These are phyloP conservation scores for Tarsius wallacei DNA, from an alignment of 2,797 vertebrate genomes.

Conservation along the genomic window DNA sequence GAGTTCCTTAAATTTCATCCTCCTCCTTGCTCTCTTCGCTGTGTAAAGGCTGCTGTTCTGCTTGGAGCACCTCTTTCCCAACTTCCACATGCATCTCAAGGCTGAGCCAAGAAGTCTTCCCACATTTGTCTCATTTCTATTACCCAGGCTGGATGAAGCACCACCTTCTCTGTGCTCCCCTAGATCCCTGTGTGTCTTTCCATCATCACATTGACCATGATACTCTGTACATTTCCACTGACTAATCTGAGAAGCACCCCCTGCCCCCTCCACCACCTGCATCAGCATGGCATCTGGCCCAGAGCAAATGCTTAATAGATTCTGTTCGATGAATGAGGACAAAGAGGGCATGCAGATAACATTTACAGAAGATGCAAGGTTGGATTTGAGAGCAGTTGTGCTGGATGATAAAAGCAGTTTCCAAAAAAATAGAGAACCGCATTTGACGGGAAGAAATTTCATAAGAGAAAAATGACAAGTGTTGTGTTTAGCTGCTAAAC, in stretches of 20 bases:
- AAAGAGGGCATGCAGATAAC: constrained; percentile 67
- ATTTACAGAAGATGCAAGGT: constrained; percentile 63
- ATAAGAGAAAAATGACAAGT: constrained; percentile 80
- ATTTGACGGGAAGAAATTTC: constrained; percentile 71
- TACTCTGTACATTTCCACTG: constrained; percentile 22
- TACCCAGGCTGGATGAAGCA: background rate
- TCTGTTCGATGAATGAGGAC: constrained; percentile 47
- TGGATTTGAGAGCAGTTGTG: background rate
- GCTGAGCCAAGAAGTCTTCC: background rate
- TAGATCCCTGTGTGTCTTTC: background rate
- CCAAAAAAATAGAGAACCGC: background rate
- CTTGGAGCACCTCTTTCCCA: background rate
- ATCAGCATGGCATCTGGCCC: constrained; percentile 45
- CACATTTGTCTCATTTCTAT: background rate
- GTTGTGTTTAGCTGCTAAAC: constrained; percentile 76
- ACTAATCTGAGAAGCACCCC: background rate
- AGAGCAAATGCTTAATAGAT: constrained; percentile 69
- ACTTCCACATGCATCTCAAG: background rate
- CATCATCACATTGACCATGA: background rate
- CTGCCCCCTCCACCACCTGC: background rate
- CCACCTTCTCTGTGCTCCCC: background rate
- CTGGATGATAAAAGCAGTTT: constrained; percentile 63
- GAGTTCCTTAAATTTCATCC: background rate
- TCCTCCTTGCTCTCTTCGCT: background rate
- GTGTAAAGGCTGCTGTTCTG: background rate